Evolutionary conservation across 2,797 vertebrate genomes (phyloP), one percentile per base, ranked within the genome.

Genomic region (Ambastaia sidthimunki): DNA sequence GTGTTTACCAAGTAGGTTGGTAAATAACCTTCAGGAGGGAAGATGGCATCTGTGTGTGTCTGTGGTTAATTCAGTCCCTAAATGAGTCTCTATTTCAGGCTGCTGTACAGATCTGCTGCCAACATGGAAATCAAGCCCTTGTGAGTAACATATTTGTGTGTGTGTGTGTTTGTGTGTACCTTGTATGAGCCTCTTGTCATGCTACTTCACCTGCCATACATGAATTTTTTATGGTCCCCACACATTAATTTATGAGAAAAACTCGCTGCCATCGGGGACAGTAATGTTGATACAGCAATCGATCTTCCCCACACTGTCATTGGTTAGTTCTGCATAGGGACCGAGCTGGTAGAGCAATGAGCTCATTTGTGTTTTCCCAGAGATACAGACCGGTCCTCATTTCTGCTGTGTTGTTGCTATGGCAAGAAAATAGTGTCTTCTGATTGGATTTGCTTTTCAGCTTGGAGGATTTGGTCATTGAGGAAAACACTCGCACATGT

Each of bases 201-300:
- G 60, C 73, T 23, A 62, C 25, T 84, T 82, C 59, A 71, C 80
- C 74, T 79, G 82, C 73, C 72, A 78, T 74, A 81, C 83, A 89
- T 92, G 76, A 85, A 92, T 90, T 90, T 91, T 92, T 92, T 80
- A 92, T 88, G 66, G 67, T n/a, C n/a, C 57, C 71, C 69, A 80
- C 50, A 71, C 74, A 83, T 74, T 68, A 74, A 83, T 84, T 86
- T 84, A 47, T 72, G 82, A 90, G 86, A 84, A 89, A 86, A 86
- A 84, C 82, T 85, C 87, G 85, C 82, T 80, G 86, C 85, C 83
- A n/a, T 70, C 66, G 83, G 86, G 73, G 71, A 31, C 47, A 48
- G 68, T 78, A 62, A 69, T 74, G 77, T 66, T 86, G 83, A 44
- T 78, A 76, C 78, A 74, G 80, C 71, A 48, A 74, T 88, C 71